A percentile compares a stretch with the other conserved stretches of the same genome.
Conservation (phyloP, 1,140 invertebrate species). For the Cydia splendana region DNA sequence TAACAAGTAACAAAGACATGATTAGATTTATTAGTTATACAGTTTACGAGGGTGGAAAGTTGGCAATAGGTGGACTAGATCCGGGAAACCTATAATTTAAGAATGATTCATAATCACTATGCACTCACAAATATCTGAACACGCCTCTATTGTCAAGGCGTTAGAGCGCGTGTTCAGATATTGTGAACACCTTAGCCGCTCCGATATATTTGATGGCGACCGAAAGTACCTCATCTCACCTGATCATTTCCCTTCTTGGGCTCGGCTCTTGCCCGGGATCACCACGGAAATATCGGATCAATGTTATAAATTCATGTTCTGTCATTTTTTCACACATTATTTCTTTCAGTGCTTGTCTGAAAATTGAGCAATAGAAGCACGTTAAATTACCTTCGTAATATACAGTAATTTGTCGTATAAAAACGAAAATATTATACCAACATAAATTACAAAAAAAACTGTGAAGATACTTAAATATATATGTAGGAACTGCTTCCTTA, state of each 20-base stretch:
- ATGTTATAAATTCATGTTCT: slow-evolving; percentile 89
- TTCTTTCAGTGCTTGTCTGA: slow-evolving; percentile 80
- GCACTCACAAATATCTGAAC: too few species aligned
- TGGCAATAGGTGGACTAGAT: too few species aligned
- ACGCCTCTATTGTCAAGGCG: too few species aligned
- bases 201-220: too few species aligned
- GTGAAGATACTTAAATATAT: not conserved
- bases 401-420: not conserved
- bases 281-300: slow-evolving; percentile 83
- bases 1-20: not conserved
- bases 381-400: not conserved
- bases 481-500: slow-evolving; percentile 48
- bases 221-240: slow-evolving; percentile 40
- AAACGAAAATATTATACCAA: not conserved
- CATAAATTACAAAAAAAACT: not conserved
- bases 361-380: slow-evolving; percentile 37
- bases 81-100: too few species aligned
- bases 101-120: too few species aligned
- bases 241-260: slow-evolving; percentile 76
- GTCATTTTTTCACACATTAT: slow-evolving; percentile 84
- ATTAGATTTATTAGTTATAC: not conserved
- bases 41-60: too few species aligned
- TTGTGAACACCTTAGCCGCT: too few species aligned
- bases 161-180: too few species aligned
- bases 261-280: slow-evolving; percentile 70